A percentile compares a stretch with the other conserved stretches of the same genome.
Evolutionary conservation across 2,797 vertebrate species (phyloP).

Genomic region (Xenops minutus): DNA sequence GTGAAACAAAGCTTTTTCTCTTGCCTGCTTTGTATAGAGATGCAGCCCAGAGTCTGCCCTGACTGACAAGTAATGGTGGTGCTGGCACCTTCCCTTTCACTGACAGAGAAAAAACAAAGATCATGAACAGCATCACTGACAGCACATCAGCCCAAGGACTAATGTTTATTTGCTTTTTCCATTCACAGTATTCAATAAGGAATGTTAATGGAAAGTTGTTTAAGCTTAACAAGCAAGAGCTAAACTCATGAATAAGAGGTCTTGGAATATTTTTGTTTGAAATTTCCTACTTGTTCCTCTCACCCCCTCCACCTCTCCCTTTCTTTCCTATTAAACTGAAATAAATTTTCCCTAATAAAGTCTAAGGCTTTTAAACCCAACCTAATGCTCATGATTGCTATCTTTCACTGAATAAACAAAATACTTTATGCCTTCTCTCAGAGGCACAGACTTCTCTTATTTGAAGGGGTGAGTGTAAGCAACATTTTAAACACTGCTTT

Average conservation of each 20-base stretch:
- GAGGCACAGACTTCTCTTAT: constrained; percentile 13
- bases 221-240: constrained; percentile 32
- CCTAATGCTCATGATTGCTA: background rate
- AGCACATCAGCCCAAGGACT: background rate
- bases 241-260: constrained; percentile 1
- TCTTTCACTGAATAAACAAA: constrained; percentile 45
- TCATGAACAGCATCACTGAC: background rate
- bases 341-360: constrained; percentile 32
- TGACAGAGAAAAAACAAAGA: background rate
- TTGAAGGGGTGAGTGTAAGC: background rate
- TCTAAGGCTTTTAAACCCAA: constrained; percentile 31
- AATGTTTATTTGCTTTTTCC: constrained; percentile 63
- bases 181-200: constrained; percentile 46
- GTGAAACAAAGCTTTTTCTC: background rate
- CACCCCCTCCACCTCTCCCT: background rate
- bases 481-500: constrained; percentile 5
- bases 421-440: background rate
- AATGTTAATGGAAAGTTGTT: constrained; percentile 68
- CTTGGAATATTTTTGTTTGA: constrained; percentile 45
- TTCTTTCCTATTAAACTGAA: constrained; percentile 47
- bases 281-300: constrained; percentile 30
- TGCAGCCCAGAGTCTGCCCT: background rate
- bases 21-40: background rate
- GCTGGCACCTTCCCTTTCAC: background rate
- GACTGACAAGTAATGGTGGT: background rate